Percentiles rank a stretch among this genome's conserved stretches.
phyloP scores from a whole-genome alignment of 2,797 vertebrate genomes.

The Melanotaenia maccullochi region DNA sequence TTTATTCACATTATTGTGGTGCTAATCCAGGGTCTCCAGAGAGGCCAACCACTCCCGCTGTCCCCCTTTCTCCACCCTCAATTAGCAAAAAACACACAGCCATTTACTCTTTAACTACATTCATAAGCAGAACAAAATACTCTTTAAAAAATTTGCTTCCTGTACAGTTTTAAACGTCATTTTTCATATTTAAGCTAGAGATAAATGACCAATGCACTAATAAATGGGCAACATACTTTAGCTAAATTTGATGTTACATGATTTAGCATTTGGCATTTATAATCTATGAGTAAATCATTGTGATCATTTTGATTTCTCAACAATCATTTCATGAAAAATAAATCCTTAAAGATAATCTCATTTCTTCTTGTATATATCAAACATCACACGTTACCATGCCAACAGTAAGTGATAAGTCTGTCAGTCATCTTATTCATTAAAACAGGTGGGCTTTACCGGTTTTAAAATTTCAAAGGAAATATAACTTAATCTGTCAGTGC shows the following conservation, averaged over 20 bases:
- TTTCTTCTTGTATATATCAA: slow-evolving; percentile 8
- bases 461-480: slow-evolving; percentile 40
- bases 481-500: slow-evolving; percentile 31
- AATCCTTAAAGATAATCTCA: background rate
- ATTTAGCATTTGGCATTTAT: slow-evolving; percentile 6
- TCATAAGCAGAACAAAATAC: slow-evolving; percentile 3
- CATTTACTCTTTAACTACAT: slow-evolving; percentile 27
- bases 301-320: background rate
- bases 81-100: slow-evolving; percentile 58
- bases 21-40: slow-evolving; percentile 72
- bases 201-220: background rate
- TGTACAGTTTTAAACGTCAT: slow-evolving; percentile 13
- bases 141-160: slow-evolving; percentile 11
- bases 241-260: slow-evolving; percentile 13
- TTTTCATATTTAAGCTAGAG: slow-evolving; percentile 1
- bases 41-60: slow-evolving; percentile 66
- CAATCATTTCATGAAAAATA: slow-evolving; percentile 8
- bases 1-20: slow-evolving; percentile 73
- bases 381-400: background rate
- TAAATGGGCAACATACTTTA: background rate
- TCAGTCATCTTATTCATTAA: slow-evolving; percentile 32
- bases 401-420: slow-evolving; percentile 3
- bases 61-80: slow-evolving; percentile 43
- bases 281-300: slow-evolving; percentile 2
- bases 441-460: background rate